phyloP scores from a whole-genome alignment of 2,113 vertebrate genomes.

The Salvelinus sp. region DNA sequence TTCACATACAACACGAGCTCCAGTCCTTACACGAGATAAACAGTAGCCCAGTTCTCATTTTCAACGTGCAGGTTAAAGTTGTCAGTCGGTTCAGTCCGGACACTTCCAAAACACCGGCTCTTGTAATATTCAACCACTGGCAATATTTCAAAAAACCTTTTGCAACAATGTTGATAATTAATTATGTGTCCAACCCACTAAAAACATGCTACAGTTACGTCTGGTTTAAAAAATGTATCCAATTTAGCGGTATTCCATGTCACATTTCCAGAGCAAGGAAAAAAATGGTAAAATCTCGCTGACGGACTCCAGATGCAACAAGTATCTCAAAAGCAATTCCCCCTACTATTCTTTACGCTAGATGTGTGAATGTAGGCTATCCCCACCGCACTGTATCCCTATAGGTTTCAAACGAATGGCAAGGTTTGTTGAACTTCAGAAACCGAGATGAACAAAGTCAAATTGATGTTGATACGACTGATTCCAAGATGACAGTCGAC shows the following conservation, averaged over 20 bases:
- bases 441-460: slow-evolving; percentile 28
- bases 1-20: neutral
- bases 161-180: neutral
- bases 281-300: neutral
- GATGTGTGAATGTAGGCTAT: slow-evolving; percentile 28
- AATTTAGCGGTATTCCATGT: neutral
- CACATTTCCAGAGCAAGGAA: neutral
- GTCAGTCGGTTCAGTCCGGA: neutral
- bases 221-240: neutral
- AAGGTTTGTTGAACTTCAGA: slow-evolving; percentile 51
- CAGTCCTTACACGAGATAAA: slow-evolving; percentile 19
- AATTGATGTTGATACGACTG: slow-evolving; percentile 51
- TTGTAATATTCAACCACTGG: neutral
- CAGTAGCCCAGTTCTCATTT: slow-evolving; percentile 35
- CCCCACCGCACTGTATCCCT: slow-evolving; percentile 33
- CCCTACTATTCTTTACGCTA: slow-evolving; percentile 26
- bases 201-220: slow-evolving; percentile 8
- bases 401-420: slow-evolving; percentile 14
- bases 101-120: neutral
- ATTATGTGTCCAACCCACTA: neutral
- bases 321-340: slow-evolving; percentile 22
- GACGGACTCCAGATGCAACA: slow-evolving; percentile 2
- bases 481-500: slow-evolving; percentile 30
- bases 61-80: slow-evolving; percentile 22
- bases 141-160: neutral